Percentiles rank a stretch among this genome's conserved stretches.
Conservation (phyloP, 2,888 invertebrate species). For the Creontiades dilutus region DNA sequence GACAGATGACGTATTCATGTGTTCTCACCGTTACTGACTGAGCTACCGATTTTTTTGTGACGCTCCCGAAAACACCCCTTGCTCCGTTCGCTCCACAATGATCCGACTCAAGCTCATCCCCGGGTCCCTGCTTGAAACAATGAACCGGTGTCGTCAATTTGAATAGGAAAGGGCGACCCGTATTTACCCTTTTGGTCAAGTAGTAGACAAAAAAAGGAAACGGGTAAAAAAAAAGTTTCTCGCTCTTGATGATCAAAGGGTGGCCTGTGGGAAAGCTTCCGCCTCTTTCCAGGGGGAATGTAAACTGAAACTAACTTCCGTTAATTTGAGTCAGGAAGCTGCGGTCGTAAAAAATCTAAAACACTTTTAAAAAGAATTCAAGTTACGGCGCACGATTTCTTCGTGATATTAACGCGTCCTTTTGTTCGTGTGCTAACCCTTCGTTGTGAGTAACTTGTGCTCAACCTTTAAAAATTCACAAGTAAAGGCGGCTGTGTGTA, state of each 20-base stretch:
- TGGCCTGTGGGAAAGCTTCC: slow-evolving; percentile 63
- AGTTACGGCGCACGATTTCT: neutral
- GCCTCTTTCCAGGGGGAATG: neutral
- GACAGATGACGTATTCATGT: slow-evolving; percentile 49
- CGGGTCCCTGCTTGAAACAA: neutral
- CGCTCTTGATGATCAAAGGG: neutral
- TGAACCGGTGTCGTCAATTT: slow-evolving; percentile 18
- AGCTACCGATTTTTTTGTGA: neutral
- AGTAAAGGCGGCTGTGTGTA: too few relatives aligned
- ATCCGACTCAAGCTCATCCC: slow-evolving; percentile 28
- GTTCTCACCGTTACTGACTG: slow-evolving; percentile 6
- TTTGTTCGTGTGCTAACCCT: neutral
- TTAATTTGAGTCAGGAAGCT: slow-evolving; percentile 54
- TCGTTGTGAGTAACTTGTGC: too few relatives aligned
- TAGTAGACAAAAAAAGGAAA: slow-evolving; percentile 25
- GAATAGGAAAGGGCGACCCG: neutral
- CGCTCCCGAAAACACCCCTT: neutral
- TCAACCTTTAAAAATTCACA: too few relatives aligned
- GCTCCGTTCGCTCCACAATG: neutral
- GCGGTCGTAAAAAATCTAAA: slow-evolving; percentile 13
- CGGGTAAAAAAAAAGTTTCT: slow-evolving; percentile 3
- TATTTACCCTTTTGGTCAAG: slow-evolving; percentile 63
- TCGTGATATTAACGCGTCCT: neutral
- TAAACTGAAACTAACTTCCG: slow-evolving; percentile 68
- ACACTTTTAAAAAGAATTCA: neutral